Percentiles rank a stretch among this genome's conserved stretches.
These are phyloP conservation scores for Plodia interpunctella DNA, from an alignment of 1,140 invertebrate species.

Conservation along the genomic window DNA sequence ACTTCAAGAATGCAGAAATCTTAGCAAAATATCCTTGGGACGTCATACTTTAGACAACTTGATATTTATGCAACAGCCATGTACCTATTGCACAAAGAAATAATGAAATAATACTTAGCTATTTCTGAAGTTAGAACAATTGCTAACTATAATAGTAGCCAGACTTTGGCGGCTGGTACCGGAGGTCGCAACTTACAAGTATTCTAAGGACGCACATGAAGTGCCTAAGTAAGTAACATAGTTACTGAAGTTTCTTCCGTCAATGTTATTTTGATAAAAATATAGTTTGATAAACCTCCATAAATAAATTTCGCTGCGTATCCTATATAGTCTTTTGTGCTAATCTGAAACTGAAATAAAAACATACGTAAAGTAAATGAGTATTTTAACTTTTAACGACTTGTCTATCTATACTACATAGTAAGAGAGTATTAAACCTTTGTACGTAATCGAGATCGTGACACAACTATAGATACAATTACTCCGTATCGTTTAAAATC, in stretches of 20 bases:
- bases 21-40: conserved; percentile 1
- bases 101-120: not conserved
- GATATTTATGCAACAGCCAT: not conserved
- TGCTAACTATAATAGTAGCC: not conserved
- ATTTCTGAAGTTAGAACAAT: not conserved
- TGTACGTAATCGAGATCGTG: not conserved
- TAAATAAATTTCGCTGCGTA: too few relatives aligned
- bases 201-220: not conserved
- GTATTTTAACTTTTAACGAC: too few relatives aligned
- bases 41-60: not conserved
- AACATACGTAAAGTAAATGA: too few relatives aligned
- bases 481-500: not conserved
- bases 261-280: not conserved
- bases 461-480: not conserved
- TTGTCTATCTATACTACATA: not conserved
- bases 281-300: too few relatives aligned
- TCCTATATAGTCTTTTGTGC: too few relatives aligned
- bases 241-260: too few relatives aligned
- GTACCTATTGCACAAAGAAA: not conserved
- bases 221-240: too few relatives aligned
- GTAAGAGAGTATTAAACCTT: not conserved
- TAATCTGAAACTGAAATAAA: too few relatives aligned
- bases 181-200: not conserved
- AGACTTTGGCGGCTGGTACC: not conserved
- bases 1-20: too few relatives aligned